A percentile compares a stretch with the other conserved stretches of the same genome.
These are phyloP conservation scores for Lapara coniferarum DNA, from an alignment of 2,888 invertebrate species.

Conservation along the genomic window DNA sequence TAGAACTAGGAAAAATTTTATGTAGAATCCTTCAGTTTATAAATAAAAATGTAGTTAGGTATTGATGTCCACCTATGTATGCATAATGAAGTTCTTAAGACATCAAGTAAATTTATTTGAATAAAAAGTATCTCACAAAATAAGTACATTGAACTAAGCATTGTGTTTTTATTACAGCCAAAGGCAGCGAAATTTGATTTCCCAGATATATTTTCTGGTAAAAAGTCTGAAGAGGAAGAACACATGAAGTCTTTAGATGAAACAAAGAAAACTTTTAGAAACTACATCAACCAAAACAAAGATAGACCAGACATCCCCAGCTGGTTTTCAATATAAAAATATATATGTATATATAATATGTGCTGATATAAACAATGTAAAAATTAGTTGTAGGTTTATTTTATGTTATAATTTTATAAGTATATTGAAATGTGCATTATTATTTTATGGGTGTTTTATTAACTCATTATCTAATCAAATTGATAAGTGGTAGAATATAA, in stretches of 20 bases:
- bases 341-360: too few relatives aligned
- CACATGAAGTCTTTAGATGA: slow-evolving; percentile 84
- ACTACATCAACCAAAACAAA: slow-evolving; percentile 86
- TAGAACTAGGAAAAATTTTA: too few relatives aligned
- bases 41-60: neutral
- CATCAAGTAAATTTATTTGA: too few relatives aligned
- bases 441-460: too few relatives aligned
- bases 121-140: too few relatives aligned
- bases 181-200: slow-evolving; percentile 88
- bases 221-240: slow-evolving; percentile 83
- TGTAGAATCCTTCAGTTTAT: too few relatives aligned
- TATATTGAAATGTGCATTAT: too few relatives aligned
- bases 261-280: slow-evolving; percentile 84
- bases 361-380: neutral
- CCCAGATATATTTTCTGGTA: slow-evolving; percentile 87
- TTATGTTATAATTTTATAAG: too few relatives aligned
- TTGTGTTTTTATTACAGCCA: slow-evolving; percentile 82
- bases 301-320: slow-evolving; percentile 88
- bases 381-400: slow-evolving; percentile 13
- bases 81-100: neutral
- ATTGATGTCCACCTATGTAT: neutral
- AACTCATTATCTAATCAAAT: too few relatives aligned
- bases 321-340: slow-evolving; percentile 88
- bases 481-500: too few relatives aligned
- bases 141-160: neutral